Percentiles rank a stretch among this genome's conserved stretches.
Evolutionary conservation across 1,140 invertebrate genomes (phyloP).

Genomic region (Mycetomoellerius zeteki): DNA sequence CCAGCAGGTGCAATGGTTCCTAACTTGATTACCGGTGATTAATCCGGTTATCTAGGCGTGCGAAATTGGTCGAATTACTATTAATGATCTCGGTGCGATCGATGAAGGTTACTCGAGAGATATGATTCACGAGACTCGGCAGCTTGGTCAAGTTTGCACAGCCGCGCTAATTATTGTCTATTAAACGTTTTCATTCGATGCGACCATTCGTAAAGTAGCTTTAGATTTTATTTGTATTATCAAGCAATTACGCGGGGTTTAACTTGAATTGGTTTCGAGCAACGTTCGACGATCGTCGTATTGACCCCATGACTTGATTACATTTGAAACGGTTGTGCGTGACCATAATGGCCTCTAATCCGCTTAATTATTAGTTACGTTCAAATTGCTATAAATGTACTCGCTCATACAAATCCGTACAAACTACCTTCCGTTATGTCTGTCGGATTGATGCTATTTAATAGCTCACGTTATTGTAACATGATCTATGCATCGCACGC

Average conservation of each 20-base stretch:
- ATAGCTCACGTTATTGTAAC: constrained; percentile 39
- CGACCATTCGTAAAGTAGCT: not conserved
- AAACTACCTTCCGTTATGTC: constrained; percentile 37
- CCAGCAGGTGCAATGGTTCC: constrained; percentile 21
- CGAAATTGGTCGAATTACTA: constrained; percentile 55
- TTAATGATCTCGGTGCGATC: constrained; percentile 35
- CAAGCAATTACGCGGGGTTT: not conserved
- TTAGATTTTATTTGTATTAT: constrained; percentile 28
- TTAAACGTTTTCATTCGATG: not conserved
- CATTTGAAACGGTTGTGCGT: constrained; percentile 63
- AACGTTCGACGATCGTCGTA: constrained; percentile 27
- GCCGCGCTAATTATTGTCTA: not conserved
- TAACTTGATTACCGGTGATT: constrained; percentile 50
- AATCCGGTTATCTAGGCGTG: constrained; percentile 29
- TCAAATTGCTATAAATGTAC: constrained; percentile 53
- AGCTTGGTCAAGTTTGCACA: not conserved
- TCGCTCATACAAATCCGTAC: constrained; percentile 49
- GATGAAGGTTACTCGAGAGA: constrained; percentile 20
- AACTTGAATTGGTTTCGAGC: constrained; percentile 22
- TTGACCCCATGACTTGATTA: constrained; percentile 69
- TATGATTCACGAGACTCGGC: not conserved
- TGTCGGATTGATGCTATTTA: constrained; percentile 31
- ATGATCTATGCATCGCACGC: not conserved
- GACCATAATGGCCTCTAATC: constrained; percentile 64
- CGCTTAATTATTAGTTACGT: constrained; percentile 72